phyloP scores from a whole-genome alignment of 2,888 invertebrate genomes.

The Tetranychus piercei region DNA sequence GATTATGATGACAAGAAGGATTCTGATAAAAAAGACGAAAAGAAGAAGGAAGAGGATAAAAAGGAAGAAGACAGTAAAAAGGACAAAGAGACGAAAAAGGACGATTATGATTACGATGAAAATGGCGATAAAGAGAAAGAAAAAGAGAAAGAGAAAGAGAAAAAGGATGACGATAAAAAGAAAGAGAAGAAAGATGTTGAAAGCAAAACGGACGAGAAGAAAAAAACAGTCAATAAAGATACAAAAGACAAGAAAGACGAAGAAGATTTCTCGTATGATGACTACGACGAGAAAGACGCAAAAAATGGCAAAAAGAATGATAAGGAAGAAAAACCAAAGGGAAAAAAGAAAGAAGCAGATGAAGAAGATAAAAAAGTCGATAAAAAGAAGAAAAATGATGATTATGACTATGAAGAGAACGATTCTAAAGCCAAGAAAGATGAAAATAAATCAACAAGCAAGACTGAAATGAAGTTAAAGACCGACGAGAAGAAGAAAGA shows the following conservation, averaged over 20 bases:
- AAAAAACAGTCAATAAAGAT: not conserved
- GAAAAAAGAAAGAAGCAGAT: not conserved
- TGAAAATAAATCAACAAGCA: not conserved
- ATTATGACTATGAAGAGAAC: not conserved
- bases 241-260: not conserved
- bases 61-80: not conserved
- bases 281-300: not conserved
- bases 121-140: not conserved
- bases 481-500: not conserved
- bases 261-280: not conserved
- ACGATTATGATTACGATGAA: not conserved
- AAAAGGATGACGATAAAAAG: not conserved
- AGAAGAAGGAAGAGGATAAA: slow-evolving; percentile 1
- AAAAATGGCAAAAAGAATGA: not conserved
- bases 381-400: slow-evolving; percentile 1
- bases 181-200: slow-evolving; percentile 5
- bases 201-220: not conserved
- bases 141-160: slow-evolving; percentile 5
- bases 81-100: not conserved
- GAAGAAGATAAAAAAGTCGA: not conserved
- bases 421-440: not conserved
- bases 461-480: not conserved
- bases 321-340: not conserved
- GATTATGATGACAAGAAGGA: not conserved
- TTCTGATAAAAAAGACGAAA: not conserved